A percentile compares a stretch with the other conserved stretches of the same genome.
Evolutionary conservation across 1,140 invertebrate species (phyloP).

Genomic region (Apis dorsata): DNA sequence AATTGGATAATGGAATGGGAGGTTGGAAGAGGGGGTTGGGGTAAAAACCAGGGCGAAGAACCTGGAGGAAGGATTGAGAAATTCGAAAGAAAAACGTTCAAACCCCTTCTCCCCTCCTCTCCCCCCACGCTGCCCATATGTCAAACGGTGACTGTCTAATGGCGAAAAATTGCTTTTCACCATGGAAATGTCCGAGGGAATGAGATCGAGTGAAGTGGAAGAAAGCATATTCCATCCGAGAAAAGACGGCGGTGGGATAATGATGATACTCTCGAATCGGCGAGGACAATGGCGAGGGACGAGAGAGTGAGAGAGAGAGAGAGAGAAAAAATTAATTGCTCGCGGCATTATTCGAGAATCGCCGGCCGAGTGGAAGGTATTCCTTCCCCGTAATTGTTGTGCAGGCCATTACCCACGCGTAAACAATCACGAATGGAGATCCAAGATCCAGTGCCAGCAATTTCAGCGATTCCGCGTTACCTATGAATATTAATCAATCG

Average conservation of each 20-base stretch:
- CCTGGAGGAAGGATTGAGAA: not conserved
- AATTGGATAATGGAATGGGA: not conserved
- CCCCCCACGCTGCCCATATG: not conserved
- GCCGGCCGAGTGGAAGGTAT: slow-evolving; percentile 13
- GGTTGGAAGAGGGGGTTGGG: not conserved
- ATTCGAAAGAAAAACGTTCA: not conserved
- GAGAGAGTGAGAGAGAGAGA: not conserved
- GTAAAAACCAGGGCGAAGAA: not conserved
- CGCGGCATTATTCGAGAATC: slow-evolving; percentile 26
- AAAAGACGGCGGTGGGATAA: not conserved
- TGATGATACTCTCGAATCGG: no score
- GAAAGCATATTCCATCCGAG: slow-evolving; percentile 45
- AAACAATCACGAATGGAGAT: slow-evolving; percentile 11
- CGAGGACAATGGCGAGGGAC: slow-evolving; percentile 20
- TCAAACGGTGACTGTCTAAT: not conserved
- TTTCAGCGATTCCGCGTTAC: not conserved
- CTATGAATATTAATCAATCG: slow-evolving; percentile 21
- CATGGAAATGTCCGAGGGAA: not conserved
- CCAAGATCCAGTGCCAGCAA: not conserved
- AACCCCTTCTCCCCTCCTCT: not conserved
- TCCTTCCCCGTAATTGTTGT: slow-evolving; percentile 13
- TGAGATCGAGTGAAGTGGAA: slow-evolving; percentile 22
- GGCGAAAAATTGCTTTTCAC: slow-evolving; percentile 16
- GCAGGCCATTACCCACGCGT: slow-evolving; percentile 17
- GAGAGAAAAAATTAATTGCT: slow-evolving; percentile 35